Conservation (phyloP, 2,113 vertebrate genomes). For the Dinomys branickii region DNA sequence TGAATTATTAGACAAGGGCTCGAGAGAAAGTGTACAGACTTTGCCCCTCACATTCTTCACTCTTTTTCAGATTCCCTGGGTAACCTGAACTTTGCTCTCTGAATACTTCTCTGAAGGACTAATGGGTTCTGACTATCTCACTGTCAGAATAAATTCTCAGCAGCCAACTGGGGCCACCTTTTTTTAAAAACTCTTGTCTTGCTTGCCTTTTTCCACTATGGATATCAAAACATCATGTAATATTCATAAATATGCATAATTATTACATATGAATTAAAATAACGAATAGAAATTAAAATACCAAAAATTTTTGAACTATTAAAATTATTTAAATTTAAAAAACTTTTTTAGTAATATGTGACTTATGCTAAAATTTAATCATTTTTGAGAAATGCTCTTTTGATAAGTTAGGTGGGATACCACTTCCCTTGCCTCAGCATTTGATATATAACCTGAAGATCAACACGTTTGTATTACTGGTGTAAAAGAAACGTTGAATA, state of each 20-base stretch:
- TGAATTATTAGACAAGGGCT: neutral
- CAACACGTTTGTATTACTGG: neutral
- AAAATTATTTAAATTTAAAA: no score
- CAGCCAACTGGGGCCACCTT: neutral
- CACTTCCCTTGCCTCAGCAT: neutral
- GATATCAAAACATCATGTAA: neutral
- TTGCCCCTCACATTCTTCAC: neutral
- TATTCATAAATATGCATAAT: neutral
- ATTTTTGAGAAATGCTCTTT: neutral
- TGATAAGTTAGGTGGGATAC: neutral
- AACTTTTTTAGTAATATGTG: neutral
- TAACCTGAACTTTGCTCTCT: neutral
- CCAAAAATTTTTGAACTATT: neutral
- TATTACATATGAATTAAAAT: neutral
- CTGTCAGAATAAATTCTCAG: neutral
- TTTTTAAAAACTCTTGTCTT: neutral
- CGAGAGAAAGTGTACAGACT: neutral
- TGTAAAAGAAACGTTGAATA: neutral
- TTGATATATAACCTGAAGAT: neutral
- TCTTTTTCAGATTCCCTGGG: neutral
- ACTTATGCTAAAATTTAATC: neutral
- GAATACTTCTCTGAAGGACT: neutral
- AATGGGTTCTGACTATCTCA: neutral
- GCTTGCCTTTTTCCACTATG: neutral
- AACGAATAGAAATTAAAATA: neutral